Evolutionary conservation across 1,140 invertebrate species (phyloP).

Genomic region (Drosophila kikkawai): DNA sequence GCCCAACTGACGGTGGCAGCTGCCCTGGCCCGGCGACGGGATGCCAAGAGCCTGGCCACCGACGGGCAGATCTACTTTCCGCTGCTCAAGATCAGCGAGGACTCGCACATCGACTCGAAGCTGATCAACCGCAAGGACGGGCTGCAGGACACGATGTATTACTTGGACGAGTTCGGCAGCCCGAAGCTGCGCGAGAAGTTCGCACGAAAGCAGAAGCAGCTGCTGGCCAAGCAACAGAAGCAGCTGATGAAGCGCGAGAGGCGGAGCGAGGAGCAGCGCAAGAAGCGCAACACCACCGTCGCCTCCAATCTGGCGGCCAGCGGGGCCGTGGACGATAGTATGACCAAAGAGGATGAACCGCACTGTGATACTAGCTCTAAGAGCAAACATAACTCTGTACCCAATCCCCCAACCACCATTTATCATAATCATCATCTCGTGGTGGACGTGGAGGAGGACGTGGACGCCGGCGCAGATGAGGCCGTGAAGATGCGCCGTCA

Average conservation of each 20-base stretch:
- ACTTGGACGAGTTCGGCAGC: slow-evolving; percentile 84
- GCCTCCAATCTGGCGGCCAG: slow-evolving; percentile 73
- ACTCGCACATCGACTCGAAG: slow-evolving; percentile 77
- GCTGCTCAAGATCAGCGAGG: slow-evolving; percentile 78
- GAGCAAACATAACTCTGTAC: slow-evolving; percentile 39
- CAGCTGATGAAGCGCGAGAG: slow-evolving; percentile 63
- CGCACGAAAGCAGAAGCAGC: slow-evolving; percentile 76
- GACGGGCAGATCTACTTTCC: slow-evolving; percentile 79
- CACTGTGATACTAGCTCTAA: slow-evolving; percentile 55
- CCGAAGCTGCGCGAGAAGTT: slow-evolving; percentile 83
- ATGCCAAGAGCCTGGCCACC: slow-evolving; percentile 66
- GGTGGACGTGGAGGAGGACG: slow-evolving; percentile 35
- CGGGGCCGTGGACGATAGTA: slow-evolving; percentile 36
- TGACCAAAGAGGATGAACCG: slow-evolving; percentile 60
- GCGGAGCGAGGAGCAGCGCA: slow-evolving; percentile 73
- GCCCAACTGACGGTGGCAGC: slow-evolving; percentile 58
- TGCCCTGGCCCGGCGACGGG: slow-evolving; percentile 53
- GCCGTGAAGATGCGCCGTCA: slow-evolving; percentile 62
- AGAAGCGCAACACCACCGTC: slow-evolving; percentile 78
- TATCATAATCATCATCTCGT: slow-evolving; percentile 12
- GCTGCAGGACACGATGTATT: slow-evolving; percentile 84
- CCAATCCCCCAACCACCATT: slow-evolving; percentile 16
- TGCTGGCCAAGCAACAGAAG: slow-evolving; percentile 67
- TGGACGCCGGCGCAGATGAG: slow-evolving; percentile 13
- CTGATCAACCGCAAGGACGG: slow-evolving; percentile 84